Percentiles rank a stretch among this genome's conserved stretches.
These are phyloP conservation scores for Synanthedon myopaeformis DNA, from an alignment of 2,888 invertebrate genomes.

Conservation along the genomic window DNA sequence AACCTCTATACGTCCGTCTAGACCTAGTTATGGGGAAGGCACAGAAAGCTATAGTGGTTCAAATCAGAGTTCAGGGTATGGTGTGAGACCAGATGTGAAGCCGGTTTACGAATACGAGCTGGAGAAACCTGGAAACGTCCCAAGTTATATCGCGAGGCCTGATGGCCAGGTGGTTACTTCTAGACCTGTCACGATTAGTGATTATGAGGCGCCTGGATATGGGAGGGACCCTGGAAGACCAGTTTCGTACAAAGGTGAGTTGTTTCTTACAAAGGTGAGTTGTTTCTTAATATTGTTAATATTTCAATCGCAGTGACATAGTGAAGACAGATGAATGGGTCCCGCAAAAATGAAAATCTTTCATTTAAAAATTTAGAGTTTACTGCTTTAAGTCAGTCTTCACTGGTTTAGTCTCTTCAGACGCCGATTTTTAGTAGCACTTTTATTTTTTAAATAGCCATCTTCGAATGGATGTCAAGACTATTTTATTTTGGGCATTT, in stretches of 20 bases:
- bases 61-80: slow-evolving; percentile 5
- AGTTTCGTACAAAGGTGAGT: slow-evolving; percentile 44
- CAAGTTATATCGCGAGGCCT: slow-evolving; percentile 40
- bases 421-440: too few relatives aligned
- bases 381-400: too few relatives aligned
- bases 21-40: background rate
- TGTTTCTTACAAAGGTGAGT: slow-evolving; percentile 32
- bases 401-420: too few relatives aligned
- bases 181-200: slow-evolving; percentile 40
- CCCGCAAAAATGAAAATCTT: too few relatives aligned
- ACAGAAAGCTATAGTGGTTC: slow-evolving; percentile 3
- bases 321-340: too few relatives aligned
- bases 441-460: too few relatives aligned
- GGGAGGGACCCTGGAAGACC: slow-evolving; percentile 26
- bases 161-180: slow-evolving; percentile 48
- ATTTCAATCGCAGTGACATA: too few relatives aligned
- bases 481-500: too few relatives aligned
- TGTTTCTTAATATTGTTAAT: background rate
- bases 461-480: too few relatives aligned
- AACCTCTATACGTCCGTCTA: background rate
- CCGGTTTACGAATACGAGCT: slow-evolving; percentile 54
- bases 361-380: too few relatives aligned
- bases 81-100: slow-evolving; percentile 27
- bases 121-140: slow-evolving; percentile 36
- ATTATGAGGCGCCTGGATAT: slow-evolving; percentile 29